Percentiles rank a stretch among this genome's conserved stretches.
These are phyloP conservation scores for Leucophenga montana DNA, from an alignment of 2,888 invertebrate species.

Conservation along the genomic window DNA sequence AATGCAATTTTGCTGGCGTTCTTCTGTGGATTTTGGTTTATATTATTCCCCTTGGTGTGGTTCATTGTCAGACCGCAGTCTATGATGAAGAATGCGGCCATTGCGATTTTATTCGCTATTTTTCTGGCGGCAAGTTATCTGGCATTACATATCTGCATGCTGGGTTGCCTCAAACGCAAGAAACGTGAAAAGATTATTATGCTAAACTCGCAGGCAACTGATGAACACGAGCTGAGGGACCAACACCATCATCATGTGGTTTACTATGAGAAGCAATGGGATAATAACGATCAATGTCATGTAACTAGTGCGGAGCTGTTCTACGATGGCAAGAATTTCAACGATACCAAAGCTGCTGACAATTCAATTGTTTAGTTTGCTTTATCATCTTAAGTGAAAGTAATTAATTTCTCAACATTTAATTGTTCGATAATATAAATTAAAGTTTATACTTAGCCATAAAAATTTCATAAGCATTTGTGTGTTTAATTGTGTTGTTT, in stretches of 20 bases:
- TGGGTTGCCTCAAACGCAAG: constrained; percentile 1
- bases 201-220: background rate
- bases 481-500: no score
- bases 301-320: background rate
- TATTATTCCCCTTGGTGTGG: constrained; percentile 54
- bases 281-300: background rate
- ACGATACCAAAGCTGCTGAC: no score
- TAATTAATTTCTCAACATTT: no score
- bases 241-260: constrained; percentile 7
- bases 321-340: constrained; percentile 1
- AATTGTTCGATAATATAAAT: no score
- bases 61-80: constrained; percentile 45
- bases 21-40: constrained; percentile 54
- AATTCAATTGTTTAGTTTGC: background rate
- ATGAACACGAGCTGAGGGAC: background rate
- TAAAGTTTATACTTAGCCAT: no score
- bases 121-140: constrained; percentile 44
- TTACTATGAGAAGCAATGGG: background rate
- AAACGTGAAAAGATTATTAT: background rate
- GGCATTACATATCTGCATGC: constrained; percentile 43
- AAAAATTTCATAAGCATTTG: no score
- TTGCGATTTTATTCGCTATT: constrained; percentile 45
- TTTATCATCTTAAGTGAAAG: no score
- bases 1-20: constrained; percentile 36
- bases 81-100: constrained; percentile 36